These are phyloP conservation scores for Aeoliscus strigatus DNA, from an alignment of 2,797 vertebrate genomes.

Conservation along the genomic window DNA sequence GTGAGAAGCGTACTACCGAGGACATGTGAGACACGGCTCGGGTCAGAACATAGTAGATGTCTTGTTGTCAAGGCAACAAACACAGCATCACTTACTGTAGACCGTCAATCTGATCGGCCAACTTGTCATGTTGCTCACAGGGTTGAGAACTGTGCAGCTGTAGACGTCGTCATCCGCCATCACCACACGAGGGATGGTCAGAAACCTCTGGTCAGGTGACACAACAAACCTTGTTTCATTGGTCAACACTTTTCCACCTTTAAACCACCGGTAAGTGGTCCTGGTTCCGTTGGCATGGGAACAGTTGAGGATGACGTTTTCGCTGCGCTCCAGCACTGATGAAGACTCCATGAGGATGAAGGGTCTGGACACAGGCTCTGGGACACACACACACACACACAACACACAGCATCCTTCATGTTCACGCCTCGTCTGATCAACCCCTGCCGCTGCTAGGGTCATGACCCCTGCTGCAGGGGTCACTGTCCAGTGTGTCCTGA, in stretches of 20 bases:
- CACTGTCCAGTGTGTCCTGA: background rate
- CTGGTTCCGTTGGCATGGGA: conserved; percentile 90
- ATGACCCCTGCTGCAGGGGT: no score
- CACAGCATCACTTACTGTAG: conserved; percentile 80
- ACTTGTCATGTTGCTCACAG: conserved; percentile 83
- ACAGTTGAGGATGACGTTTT: conserved; percentile 88
- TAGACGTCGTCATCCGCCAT: conserved; percentile 88
- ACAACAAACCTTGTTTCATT: conserved; percentile 85
- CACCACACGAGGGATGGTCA: conserved; percentile 87
- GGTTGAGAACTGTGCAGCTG: conserved; percentile 80
- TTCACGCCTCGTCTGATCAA: no score
- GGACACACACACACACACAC: no score
- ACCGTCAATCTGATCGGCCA: conserved; percentile 84
- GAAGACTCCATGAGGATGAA: conserved; percentile 80
- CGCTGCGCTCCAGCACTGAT: conserved; percentile 87
- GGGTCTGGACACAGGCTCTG: conserved; percentile 87
- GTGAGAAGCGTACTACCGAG: no score
- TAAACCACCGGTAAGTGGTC: conserved; percentile 87
- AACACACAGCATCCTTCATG: no score
- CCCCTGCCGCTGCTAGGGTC: no score
- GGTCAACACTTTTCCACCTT: conserved; percentile 82
- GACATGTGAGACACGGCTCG: no score
- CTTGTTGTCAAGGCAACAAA: no score
- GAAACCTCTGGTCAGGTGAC: conserved; percentile 84
- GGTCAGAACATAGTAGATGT: no score